These are phyloP conservation scores for Morpho achilles DNA, from an alignment of 2,888 invertebrate species.

Conservation along the genomic window DNA sequence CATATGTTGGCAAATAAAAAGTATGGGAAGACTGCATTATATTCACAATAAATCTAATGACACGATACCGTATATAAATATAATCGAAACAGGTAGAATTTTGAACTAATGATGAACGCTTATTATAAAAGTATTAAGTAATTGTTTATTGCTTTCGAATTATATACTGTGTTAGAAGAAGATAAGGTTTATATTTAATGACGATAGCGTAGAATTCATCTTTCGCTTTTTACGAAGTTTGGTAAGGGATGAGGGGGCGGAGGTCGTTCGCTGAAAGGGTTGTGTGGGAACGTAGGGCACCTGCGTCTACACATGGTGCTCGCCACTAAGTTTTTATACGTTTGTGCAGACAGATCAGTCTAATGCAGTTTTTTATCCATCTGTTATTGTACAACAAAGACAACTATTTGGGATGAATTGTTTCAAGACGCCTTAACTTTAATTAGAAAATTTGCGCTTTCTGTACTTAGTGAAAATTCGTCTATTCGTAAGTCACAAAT, in stretches of 20 bases:
- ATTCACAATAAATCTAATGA: slow-evolving; percentile 79
- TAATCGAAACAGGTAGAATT: slow-evolving; percentile 76
- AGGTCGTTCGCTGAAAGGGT: slow-evolving; percentile 72
- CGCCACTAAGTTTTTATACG: slow-evolving; percentile 65
- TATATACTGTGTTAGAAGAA: slow-evolving; percentile 19
- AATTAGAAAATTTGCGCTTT: too few relatives aligned
- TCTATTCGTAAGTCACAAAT: too few relatives aligned
- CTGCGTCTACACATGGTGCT: slow-evolving; percentile 77
- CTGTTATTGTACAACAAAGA: slow-evolving; percentile 32
- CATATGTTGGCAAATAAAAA: slow-evolving; percentile 48
- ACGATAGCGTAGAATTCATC: slow-evolving; percentile 29
- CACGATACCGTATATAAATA: slow-evolving; percentile 75
- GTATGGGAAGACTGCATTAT: slow-evolving; percentile 71
- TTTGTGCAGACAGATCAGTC: slow-evolving; percentile 68
- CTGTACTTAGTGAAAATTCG: too few relatives aligned
- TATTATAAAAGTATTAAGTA: slow-evolving; percentile 36
- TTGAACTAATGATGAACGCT: slow-evolving; percentile 56
- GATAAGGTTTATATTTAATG: slow-evolving; percentile 33
- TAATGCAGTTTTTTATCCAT: slow-evolving; percentile 72
- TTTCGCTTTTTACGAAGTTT: slow-evolving; percentile 53
- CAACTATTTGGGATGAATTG: slow-evolving; percentile 12
- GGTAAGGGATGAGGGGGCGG: slow-evolving; percentile 46
- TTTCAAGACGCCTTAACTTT: neutral
- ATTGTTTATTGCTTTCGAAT: slow-evolving; percentile 18
- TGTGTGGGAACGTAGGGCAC: slow-evolving; percentile 80